Evolutionary conservation across 2,888 invertebrate species (phyloP), one percentile per base, ranked within the genome.

Genomic region (Chymomyza fuscimana): DNA sequence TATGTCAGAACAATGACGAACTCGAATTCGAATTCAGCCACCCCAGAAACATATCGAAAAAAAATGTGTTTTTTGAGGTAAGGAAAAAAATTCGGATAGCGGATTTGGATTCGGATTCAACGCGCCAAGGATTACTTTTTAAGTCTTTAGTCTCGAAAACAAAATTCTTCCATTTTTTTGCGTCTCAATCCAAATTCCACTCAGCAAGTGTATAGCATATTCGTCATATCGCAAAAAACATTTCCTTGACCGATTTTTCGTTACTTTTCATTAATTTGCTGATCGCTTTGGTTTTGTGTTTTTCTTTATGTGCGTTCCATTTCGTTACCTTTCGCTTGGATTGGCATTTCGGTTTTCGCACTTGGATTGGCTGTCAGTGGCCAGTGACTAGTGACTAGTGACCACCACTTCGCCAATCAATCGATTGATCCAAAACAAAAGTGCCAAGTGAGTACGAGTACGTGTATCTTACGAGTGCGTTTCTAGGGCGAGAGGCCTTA

Each of bases 371-470:
- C 56, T 25, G 52, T 46, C 40, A 46, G 12, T 74, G 72, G 65
- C 68, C 77, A 76, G 73, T 54, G 19, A 19, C 54, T 16, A 15
- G 40, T 40, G 40, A 40, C 32, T 9, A 32, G 7, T 25, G 25
- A 25, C 32, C 5, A 32, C 52, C 52, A 54, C 52, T 46, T 46
- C 73, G 67, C 78, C 78, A 78, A 78, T 78, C 80, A 78, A 79
- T 77, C 70, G 78, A 74, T 70, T 66, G 46, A 63, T 10, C 40
- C 12, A 46, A 46, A 46, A 10, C 40, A 46, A 46, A 46, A 46
- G 40, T 46, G 40, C 40, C 40, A 46, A 46, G 40, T 46, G 40
- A 6, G 40, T 46, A 46, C 40, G 12, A 46, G 12, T 46, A 46
- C 32, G 32, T 32, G 32, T 32, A 32, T 25, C 25, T 25, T 25